Evolutionary conservation across 1,140 invertebrate species (phyloP).

Genomic region (Mycetomoellerius zeteki): DNA sequence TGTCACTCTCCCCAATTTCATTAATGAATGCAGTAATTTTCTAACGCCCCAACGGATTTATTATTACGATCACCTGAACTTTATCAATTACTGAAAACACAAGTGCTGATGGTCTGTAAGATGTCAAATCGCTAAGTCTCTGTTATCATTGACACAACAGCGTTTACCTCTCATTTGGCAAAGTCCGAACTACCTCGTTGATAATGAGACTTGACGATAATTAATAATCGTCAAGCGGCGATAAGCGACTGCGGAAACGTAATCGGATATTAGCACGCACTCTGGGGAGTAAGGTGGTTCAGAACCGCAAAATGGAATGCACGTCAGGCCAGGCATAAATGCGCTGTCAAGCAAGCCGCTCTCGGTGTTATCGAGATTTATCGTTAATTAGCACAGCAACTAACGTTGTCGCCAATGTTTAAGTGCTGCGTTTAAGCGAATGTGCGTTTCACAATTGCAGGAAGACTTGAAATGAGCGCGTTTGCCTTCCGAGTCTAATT

Average conservation of each 20-base stretch:
- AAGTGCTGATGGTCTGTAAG: background rate
- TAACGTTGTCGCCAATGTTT: constrained; percentile 1
- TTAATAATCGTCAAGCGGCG: constrained; percentile 47
- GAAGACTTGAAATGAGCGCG: background rate
- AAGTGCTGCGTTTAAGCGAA: background rate
- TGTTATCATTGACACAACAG: background rate
- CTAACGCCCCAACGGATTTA: background rate
- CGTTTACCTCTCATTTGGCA: background rate
- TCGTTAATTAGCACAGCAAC: constrained; percentile 49
- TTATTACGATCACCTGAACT: constrained; percentile 1
- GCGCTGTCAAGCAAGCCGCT: constrained; percentile 27
- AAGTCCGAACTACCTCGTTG: background rate
- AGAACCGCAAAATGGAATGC: constrained; percentile 46
- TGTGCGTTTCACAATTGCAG: background rate
- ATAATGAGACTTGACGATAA: constrained; percentile 45
- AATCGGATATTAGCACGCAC: constrained; percentile 53
- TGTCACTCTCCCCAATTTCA: background rate
- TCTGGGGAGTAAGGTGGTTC: constrained; percentile 5
- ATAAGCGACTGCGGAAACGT: constrained; percentile 44
- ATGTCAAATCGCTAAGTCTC: background rate
- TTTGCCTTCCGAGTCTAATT: background rate
- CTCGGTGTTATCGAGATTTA: constrained; percentile 28
- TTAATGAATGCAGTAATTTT: constrained; percentile 35
- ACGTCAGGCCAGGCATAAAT: constrained; percentile 28
- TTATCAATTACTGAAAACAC: constrained; percentile 51